Base-by-base conservation (phyloP, 2,113 vertebrate species). In the Macaca mulatta region DNA sequence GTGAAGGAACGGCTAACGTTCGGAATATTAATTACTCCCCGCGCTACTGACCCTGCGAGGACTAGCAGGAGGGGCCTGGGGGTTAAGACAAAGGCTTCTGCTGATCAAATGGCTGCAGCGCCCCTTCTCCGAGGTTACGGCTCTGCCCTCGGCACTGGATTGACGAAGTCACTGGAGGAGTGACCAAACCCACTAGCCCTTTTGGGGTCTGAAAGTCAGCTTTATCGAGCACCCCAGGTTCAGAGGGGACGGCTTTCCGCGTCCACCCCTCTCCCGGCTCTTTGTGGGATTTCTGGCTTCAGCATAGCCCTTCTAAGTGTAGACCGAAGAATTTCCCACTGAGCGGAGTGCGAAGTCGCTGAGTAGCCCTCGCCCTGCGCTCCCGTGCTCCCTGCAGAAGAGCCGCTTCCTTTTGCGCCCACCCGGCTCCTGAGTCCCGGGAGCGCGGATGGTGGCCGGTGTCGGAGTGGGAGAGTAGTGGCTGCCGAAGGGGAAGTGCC, bases 51-150 rank as follows among this genome's bases (percentile, higher is more conserved):
- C 74, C 90, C 22, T 13, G 88, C 32, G 64, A 67, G 43, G 80
- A 82, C 69, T 38, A n/a, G 48, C 95, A 72, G 92, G 92, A 91
- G 48, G 87, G 90, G 75, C 5, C 69, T 10, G 69, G 93, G 91
- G 97, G 94, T 92, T 86, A 93, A 93, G 92, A 97, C 97, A 98
- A 97, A 98, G 98, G 25, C 96, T 77, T 59, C 57, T 94, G 70
- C 80, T 10, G 85, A 91, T 50, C 91, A n/a, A 67, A 80, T 25
- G 79, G 83, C 86, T 45, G 69, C 95, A 84, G 83, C 59, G 22
- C 38, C 82, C 95, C 93, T 78, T 90, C 83, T 77, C 82, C 11
- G 18, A 83, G 89, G 89, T 81, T 16, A 75, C 45, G 77, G 86
- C 89, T 52, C 64, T 78, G 61, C 52, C 50, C 45, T 50, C 13